Base-by-base conservation (phyloP, 2,113 vertebrate species). In the Hippocampus zosterae region DNA sequence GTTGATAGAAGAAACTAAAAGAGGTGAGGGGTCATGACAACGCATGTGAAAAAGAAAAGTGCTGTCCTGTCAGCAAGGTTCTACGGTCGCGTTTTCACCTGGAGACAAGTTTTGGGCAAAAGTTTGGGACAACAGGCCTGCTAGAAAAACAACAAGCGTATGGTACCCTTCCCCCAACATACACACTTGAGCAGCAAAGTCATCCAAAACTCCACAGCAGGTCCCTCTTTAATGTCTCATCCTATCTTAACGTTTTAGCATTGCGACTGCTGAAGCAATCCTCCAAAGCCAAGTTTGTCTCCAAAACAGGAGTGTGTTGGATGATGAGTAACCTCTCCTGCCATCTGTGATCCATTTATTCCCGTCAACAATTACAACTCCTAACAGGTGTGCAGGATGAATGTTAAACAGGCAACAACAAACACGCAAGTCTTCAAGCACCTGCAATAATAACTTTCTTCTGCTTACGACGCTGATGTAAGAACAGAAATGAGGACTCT, bases 381-480 rank as follows among this genome's bases (percentile, higher is more conserved):
- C 81, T 93, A 77, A 94, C 94, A 52, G 93, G 90, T 66, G 95
- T 92, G 10, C 90, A 9, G 90, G 72, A 0, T 91, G 94, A 81
- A 92, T 94, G 79, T 72, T 89, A 63, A 95, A 95, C 85, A 8
- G 91, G 83, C 89, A 81, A 72, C 62, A 87, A 87, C 79, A 80
- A 84, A 80, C 75, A 77, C 40, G 67, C 65, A 18, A 78, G 61
- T 55, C 70, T 80, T 65, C 11, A 65, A 67, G 77, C 85, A 87
- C 85, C 81, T 89, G 86, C 73, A 87, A 87, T 42, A 88, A 89
- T 82, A 86, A 37, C 57, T 60, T 60, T 37, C 8, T 18, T 55
- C 52, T 9, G 21, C 8, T 55, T 23, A n/a, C 52, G 9, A n/a
- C 48, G 5, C 48, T 18, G 5, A 18, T 15, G 2, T 5, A 50